Conservation (phyloP, 2,113 vertebrate species). For the Tor tambroides region DNA sequence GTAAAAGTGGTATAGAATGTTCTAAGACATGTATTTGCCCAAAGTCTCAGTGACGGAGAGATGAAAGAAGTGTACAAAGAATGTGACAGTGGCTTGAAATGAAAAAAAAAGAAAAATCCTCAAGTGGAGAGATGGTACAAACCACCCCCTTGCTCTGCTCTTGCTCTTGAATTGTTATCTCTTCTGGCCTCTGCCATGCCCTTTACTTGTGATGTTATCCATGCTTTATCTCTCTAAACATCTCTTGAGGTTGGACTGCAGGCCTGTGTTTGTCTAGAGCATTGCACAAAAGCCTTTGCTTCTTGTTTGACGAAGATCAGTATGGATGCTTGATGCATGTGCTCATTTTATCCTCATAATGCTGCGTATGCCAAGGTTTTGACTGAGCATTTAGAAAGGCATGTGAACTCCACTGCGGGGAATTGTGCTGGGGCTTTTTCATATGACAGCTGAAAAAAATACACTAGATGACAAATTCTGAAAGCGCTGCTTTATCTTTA, state of each 20-base stretch:
- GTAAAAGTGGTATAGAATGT: conserved; percentile 44
- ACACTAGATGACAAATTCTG: conserved; percentile 13
- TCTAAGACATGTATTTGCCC: conserved; percentile 35
- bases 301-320: conserved; percentile 30
- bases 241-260: conserved; percentile 6
- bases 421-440: conserved; percentile 9
- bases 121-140: conserved; percentile 54
- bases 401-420: conserved; percentile 22
- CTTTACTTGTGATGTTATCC: conserved; percentile 1
- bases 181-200: background rate
- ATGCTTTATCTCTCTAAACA: background rate
- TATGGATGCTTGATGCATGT: conserved; percentile 49
- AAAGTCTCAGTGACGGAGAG: conserved; percentile 31
- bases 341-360: conserved; percentile 30
- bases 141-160: background rate
- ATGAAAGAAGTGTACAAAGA: conserved; percentile 35
- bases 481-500: conserved; percentile 10
- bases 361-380: background rate
- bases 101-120: conserved; percentile 23
- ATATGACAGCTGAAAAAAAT: background rate
- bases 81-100: conserved; percentile 30
- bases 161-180: background rate
- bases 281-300: conserved; percentile 6
- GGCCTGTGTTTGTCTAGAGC: conserved; percentile 14
- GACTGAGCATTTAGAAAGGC: conserved; percentile 9